Base-by-base conservation (phyloP, 2,113 vertebrate genomes). In the Riparia riparia region DNA sequence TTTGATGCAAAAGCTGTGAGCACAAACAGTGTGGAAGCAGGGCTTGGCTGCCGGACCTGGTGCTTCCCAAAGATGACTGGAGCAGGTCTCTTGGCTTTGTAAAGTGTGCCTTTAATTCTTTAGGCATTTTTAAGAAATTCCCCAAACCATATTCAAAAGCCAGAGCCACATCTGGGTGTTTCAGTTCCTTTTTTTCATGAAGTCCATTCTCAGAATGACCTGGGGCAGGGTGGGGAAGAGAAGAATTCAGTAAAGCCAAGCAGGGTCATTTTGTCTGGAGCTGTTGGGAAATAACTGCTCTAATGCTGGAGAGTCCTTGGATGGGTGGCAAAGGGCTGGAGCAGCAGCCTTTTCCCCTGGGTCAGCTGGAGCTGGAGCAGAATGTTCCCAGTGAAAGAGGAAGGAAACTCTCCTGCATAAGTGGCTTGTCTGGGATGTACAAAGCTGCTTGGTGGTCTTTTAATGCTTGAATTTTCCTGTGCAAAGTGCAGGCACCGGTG, bases 221-320 rank as follows among this genome's bases (percentile, higher is more conserved):
- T 34, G 14, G 45, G 57, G 32, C 25, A 39, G 34, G 16, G 26
- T 8, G 9, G 32, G 31, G 45, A 54, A 51, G 56, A 41, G 32
- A 50, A 50, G 50, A 60, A 64, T 49, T 82, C 31, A 21, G n/a
- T 72, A 28, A 79, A 68, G 57, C 32, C 63, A n/a, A 29, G 44
- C 41, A 51, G 69, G 61, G 44, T 68, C 6, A 9, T 41, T 87
- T 91, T 66, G 29, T 41, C 61, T 76, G 65, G 42, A 86, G 41
- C 64, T 80, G 71, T 41, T 76, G 34, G 50, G 76, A 88, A 86
- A 90, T 20, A 76, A 17, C 45, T 64, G 32, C 44, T 41, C 6
- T n/a, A 39, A 24, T 0, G 0, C 11, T 72, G 71, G 54, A 56
- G 21, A 51, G 39, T 29, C 2, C 4, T n/a, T 60, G 84, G 77